Evolutionary conservation across 2,888 invertebrate genomes (phyloP).

Genomic region (Steinernema scapterisci): DNA sequence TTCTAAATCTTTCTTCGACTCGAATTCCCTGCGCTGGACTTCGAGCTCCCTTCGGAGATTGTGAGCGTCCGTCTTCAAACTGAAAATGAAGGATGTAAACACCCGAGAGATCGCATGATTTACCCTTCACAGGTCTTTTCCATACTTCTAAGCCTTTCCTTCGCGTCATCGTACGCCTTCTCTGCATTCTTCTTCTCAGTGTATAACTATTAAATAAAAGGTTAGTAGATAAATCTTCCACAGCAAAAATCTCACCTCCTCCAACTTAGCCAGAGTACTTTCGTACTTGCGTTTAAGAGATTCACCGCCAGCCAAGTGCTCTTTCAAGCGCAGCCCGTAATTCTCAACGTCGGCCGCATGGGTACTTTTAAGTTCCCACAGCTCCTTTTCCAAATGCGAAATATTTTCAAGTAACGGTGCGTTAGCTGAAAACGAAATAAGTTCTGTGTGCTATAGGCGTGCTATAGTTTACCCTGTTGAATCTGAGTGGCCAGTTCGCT

Average conservation of each 20-base stretch:
- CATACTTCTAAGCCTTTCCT: not conserved
- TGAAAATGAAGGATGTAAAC: too few species aligned
- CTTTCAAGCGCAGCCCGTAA: not conserved
- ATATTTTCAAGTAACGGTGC: slow-evolving; percentile 42
- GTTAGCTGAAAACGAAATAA: slow-evolving; percentile 41
- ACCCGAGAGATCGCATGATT: too few species aligned
- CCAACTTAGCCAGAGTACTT: not conserved
- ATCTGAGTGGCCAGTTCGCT: slow-evolving; percentile 18
- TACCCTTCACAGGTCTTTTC: not conserved
- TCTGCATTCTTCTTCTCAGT: not conserved
- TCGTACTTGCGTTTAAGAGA: slow-evolving; percentile 15
- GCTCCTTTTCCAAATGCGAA: slow-evolving; percentile 38
- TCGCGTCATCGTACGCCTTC: not conserved
- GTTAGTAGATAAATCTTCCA: not conserved
- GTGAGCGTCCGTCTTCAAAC: not conserved
- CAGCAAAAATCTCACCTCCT: not conserved
- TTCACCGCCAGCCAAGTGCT: not conserved
- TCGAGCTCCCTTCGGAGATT: not conserved
- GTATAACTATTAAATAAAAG: not conserved
- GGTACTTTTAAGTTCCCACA: slow-evolving; percentile 21
- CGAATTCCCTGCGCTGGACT: not conserved
- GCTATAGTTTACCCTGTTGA: slow-evolving; percentile 1
- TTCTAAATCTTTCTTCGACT: not conserved
- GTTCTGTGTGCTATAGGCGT: too few species aligned
- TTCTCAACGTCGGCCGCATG: not conserved